Evolutionary conservation across 2,888 invertebrate species (phyloP), one percentile per base, ranked within the genome.

Genomic region (Hemithea aestivaria): DNA sequence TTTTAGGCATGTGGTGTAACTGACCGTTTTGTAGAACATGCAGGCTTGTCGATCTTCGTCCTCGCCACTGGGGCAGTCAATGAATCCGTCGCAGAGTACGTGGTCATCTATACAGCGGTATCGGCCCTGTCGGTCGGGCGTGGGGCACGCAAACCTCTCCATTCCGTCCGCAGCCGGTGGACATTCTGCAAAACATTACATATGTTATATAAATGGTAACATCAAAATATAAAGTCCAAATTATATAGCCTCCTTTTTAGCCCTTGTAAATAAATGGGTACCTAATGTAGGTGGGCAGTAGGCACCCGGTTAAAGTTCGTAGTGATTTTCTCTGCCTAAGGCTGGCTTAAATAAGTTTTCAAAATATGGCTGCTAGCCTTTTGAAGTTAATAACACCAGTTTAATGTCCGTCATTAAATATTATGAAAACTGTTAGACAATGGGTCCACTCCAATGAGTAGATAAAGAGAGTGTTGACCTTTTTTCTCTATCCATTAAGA

Each of bases 21-120:
- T 44, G 87, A 97, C 97, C 91, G 96, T 97, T 91, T 97, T 97
- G 79, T 96, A 97, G 88, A 97, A 97, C 96, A 97, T 96, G 89
- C 97, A 97, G 63, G 95, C 93, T 79, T 95, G 94, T 68, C 96
- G 89, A 73, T 97, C 96, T 76, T 97, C 97, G 75, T 97, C 97
- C 79, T 97, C 96, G 45, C 94, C 96, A 58, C 92, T 92, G 45
- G 97, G 96, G 82, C 97, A 97, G 90, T 97, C 96, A 74, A 96
- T 93, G 88, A 96, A 97, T 51, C 96, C 97, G 81, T 97, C 96
- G 82, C 97, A 97, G 38, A 97, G 90, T 58, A 95, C 96, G 82
- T 96, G 96, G 88, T 96, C 97, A 82, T 97, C 96, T 88, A 97
- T 96, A 88, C 97, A 97, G 63, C 96, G 93, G 88, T 96, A 97